Conservation (phyloP, 2,113 vertebrate genomes). For the Etheostoma spectabile region DNA sequence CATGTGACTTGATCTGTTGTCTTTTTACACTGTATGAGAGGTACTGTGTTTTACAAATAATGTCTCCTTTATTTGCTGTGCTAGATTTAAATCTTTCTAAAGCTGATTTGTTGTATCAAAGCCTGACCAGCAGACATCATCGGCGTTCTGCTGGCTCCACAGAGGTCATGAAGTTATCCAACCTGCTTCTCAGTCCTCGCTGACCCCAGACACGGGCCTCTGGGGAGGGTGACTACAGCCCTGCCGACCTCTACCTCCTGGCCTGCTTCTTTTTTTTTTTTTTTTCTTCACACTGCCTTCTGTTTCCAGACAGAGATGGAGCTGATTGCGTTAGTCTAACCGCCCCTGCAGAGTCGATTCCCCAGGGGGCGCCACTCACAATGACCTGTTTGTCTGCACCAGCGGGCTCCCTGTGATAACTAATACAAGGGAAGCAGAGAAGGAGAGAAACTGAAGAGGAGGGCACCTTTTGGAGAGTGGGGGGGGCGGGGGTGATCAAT, state of each 20-base stretch:
- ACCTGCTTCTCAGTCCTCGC: constrained; percentile 7
- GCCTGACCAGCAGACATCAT: constrained; percentile 16
- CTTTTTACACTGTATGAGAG: not conserved
- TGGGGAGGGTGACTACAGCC: constrained; percentile 64
- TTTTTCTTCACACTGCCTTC: constrained; percentile 41
- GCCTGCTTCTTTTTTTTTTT: constrained; percentile 8
- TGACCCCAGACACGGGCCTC: constrained; percentile 50
- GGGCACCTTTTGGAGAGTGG: constrained; percentile 53
- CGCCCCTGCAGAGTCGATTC: constrained; percentile 33
- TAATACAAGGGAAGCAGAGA: constrained; percentile 46
- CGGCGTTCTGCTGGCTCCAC: constrained; percentile 21
- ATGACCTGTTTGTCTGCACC: constrained; percentile 57
- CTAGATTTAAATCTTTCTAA: not conserved
- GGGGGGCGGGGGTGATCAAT: constrained; percentile 61
- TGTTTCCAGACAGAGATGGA: constrained; percentile 60
- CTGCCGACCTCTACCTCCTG: constrained; percentile 62
- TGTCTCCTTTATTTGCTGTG: not conserved
- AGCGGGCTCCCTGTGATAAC: constrained; percentile 63
- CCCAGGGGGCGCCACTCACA: constrained; percentile 58
- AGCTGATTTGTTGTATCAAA: not conserved
- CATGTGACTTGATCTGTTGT: not conserved
- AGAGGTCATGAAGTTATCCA: constrained; percentile 26
- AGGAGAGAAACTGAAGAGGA: constrained; percentile 48
- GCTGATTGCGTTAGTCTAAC: constrained; percentile 72
- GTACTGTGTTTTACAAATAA: not conserved